Percentiles rank a stretch among this genome's conserved stretches.
Conservation (phyloP, 1,140 invertebrate genomes). For the Drosophila kanapiae region DNA sequence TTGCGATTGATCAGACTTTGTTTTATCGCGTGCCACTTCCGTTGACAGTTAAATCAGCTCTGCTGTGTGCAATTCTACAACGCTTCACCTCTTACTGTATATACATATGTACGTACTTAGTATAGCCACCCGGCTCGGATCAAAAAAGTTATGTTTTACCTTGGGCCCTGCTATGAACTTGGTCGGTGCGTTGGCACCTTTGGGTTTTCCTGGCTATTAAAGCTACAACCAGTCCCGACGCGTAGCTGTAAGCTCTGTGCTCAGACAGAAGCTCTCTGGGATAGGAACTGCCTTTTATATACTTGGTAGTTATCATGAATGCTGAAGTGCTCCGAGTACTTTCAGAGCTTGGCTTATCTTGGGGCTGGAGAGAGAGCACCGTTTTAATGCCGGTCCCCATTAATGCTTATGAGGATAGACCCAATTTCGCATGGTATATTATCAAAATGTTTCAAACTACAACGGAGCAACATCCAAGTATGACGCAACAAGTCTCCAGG, state of each 20-base stretch:
- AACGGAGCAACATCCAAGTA: conserved; percentile 1
- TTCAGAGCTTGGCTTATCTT: conserved; percentile 42
- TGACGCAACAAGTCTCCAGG: conserved; percentile 26
- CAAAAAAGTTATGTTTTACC: conserved; percentile 38
- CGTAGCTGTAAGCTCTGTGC: conserved; percentile 6
- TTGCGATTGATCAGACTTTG: conserved; percentile 20
- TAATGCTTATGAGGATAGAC: conserved; percentile 64
- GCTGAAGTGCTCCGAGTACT: conserved; percentile 3
- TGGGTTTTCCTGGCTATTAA: conserved; percentile 52
- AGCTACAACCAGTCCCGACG: conserved; percentile 20
- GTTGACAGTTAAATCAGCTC: conserved; percentile 32
- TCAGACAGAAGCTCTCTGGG: conserved; percentile 18
- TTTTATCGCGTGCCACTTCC: conserved; percentile 68
- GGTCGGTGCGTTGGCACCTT: conserved; percentile 55
- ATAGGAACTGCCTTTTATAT: conserved; percentile 29
- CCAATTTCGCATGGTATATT: conserved; percentile 43
- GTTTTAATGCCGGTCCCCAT: conserved; percentile 62
- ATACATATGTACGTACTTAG: neutral
- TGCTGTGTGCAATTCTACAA: conserved; percentile 17
- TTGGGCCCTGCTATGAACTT: conserved; percentile 42
- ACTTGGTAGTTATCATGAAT: conserved; percentile 9
- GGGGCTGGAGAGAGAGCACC: neutral
- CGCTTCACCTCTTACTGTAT: conserved; percentile 10
- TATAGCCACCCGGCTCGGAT: conserved; percentile 26
- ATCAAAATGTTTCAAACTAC: conserved; percentile 13